Evolutionary conservation across 2,113 vertebrate species (phyloP).

Genomic region (Neolamprologus fasciatus): DNA sequence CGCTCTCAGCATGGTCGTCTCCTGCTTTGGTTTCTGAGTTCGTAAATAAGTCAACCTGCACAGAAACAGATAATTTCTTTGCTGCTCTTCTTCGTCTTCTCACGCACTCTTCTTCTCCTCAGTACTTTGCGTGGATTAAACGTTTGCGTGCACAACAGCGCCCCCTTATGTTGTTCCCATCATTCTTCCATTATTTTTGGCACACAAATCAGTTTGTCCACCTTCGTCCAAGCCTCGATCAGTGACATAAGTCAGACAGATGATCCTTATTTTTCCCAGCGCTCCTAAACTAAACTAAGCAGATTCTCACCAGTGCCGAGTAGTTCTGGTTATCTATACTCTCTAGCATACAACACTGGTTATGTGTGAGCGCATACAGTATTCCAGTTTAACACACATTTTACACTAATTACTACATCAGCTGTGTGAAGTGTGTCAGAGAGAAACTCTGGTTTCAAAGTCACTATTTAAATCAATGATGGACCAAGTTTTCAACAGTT

Average conservation of each 20-base stretch:
- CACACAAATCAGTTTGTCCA: background rate
- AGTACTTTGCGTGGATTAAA: background rate
- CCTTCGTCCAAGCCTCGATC: background rate
- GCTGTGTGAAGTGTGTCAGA: background rate
- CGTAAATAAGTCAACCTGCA: background rate
- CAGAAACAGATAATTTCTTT: background rate
- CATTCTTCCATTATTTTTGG: background rate
- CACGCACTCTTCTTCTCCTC: background rate
- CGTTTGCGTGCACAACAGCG: background rate
- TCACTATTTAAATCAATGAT: rapidly evolving
- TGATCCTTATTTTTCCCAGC: background rate
- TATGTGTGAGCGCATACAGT: background rate
- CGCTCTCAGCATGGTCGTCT: conserved; percentile 45
- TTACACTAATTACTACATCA: background rate
- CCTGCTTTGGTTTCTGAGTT: background rate
- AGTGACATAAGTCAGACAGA: background rate
- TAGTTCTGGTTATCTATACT: rapidly evolving
- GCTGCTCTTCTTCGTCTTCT: background rate
- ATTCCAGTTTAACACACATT: background rate
- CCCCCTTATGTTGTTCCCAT: background rate
- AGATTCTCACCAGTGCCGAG: rapidly evolving
- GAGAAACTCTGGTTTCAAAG: background rate
- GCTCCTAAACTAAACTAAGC: background rate
- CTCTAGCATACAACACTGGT: background rate
- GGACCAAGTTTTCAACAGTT: background rate